Percentiles rank a stretch among this genome's conserved stretches.
Conservation (phyloP, 1,140 invertebrate species). For the Portunus trituberculatus region DNA sequence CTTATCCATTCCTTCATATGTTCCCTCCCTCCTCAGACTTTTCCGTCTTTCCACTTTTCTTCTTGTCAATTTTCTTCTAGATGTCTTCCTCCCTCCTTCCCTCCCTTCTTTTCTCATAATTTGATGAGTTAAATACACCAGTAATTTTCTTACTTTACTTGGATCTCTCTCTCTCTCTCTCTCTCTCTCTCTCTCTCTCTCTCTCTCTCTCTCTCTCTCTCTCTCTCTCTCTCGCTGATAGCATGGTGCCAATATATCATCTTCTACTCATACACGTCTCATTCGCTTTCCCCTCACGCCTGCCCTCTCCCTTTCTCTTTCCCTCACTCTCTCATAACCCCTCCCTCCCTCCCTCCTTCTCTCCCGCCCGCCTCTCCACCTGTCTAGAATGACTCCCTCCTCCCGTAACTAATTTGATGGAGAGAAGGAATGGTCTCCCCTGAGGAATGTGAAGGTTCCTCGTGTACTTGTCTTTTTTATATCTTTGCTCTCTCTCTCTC, state of each 20-base stretch:
- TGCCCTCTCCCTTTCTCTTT: not conserved
- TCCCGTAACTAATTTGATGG: conserved; percentile 3
- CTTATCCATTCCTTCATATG: not conserved
- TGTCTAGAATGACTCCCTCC: not conserved
- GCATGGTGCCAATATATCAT: not conserved
- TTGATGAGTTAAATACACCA: too few relatives aligned
- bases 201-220: too few relatives aligned
- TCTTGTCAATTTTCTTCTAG: not conserved
- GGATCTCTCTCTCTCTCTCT: too few relatives aligned
- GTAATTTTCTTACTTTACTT: too few relatives aligned
- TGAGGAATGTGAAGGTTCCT: not conserved
- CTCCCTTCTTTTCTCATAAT: not conserved
- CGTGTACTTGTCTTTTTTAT: not conserved
- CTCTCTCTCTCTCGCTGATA: not conserved
- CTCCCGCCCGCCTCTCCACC: not conserved
- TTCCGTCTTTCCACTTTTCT: not conserved
- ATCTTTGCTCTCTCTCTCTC: not conserved
- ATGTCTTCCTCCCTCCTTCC: not conserved
- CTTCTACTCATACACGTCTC: not conserved
- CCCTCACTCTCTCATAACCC: not conserved
- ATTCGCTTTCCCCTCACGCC: not conserved
- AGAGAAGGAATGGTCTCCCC: not conserved
- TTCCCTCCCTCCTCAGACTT: not conserved
- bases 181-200: too few relatives aligned
- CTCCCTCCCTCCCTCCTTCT: not conserved